These are phyloP conservation scores for Rotaria sp. DNA, from an alignment of 2,888 invertebrate species.

Conservation along the genomic window DNA sequence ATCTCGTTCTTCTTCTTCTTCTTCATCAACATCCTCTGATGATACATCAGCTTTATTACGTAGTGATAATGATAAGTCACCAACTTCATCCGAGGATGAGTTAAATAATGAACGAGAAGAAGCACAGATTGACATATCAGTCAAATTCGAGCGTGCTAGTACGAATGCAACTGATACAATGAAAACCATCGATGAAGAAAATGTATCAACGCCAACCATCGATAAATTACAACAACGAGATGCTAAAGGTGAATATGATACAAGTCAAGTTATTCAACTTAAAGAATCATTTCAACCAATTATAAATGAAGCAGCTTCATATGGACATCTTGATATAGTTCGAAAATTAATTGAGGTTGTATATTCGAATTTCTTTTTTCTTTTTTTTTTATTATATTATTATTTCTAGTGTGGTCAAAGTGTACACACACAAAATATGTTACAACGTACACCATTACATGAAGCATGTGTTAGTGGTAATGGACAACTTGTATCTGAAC, in stretches of 20 bases:
- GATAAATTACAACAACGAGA: neutral
- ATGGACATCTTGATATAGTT: neutral
- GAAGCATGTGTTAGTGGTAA: constrained; percentile 7
- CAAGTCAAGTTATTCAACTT: neutral
- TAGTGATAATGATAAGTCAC: neutral
- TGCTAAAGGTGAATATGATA: neutral
- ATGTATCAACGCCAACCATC: neutral
- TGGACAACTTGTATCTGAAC: neutral
- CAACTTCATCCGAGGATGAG: neutral
- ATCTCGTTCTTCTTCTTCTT: neutral
- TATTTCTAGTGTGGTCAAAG: neutral
- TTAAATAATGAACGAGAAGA: neutral
- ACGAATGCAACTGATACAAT: too few species aligned
- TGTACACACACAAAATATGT: constrained; percentile 15
- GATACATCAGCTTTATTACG: neutral
- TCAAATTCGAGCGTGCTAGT: neutral
- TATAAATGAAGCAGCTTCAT: constrained; percentile 1
- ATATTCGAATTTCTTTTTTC: too few species aligned
- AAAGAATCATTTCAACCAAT: constrained; percentile 22
- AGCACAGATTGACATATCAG: neutral
- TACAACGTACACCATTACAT: neutral
- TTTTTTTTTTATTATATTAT: neutral
- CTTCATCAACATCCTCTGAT: neutral
- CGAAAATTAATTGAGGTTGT: neutral
- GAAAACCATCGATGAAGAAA: neutral